Evolutionary conservation across 2,113 vertebrate species (phyloP).

Genomic region (human (Homo sapiens)): GRCh38 chr5:162214001-162214500

Average conservation of each 20-base stretch:
- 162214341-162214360: neutral
- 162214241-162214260: neutral
- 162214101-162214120: neutral
- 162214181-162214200: neutral
- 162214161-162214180: neutral
- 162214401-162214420: neutral
- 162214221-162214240: neutral
- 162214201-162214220: neutral
- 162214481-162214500: neutral
- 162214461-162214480: neutral
- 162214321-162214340: neutral
- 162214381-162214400: neutral
- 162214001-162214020: too few relatives aligned
- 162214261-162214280: neutral
- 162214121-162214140: neutral
- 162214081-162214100: neutral
- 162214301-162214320: neutral
- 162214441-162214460: neutral
- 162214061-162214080: neutral
- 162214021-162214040: neutral
- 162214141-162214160: neutral
- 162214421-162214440: neutral
- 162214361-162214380: neutral
- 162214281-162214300: neutral
- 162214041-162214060: neutral